Base-by-base conservation (phyloP, 1,140 invertebrate genomes). In the Acromyrmex charruanus region DNA sequence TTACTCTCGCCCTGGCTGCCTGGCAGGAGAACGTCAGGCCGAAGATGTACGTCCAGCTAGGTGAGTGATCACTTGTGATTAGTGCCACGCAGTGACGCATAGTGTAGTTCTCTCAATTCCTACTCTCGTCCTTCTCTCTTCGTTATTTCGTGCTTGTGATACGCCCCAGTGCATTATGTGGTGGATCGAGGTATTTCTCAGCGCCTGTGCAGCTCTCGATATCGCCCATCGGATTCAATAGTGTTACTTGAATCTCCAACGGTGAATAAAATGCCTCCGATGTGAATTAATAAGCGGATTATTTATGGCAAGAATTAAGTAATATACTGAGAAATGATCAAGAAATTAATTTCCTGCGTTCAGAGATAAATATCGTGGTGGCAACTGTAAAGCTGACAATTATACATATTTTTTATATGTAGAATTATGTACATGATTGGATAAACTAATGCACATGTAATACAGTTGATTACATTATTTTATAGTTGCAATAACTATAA, bases 11-110 rank as follows among this genome's bases (percentile, higher is more conserved):
- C 14, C 85, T 94, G 55, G 95, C 94, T 12, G 97, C 97, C 90
- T 98, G 97, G 97, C 97, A 98, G 96, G 97, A 98, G 95, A 98
- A 98, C 95, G 97, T 98, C 95, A 96, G 97, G 95, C 97, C 97
- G 91, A 98, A 98, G 96, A 97, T 98, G 96, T 98, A 97, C 96
- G 97, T 98, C 94, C 97, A 98, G 96, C 96, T 98, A 96, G 97
- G 97, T 98, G 94, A 97, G 97, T 97, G 72, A 49, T 49, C 10
- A 55, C 53, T 69, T 71, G 49, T 72, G 14, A 28, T 7, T 35
- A 35, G 31, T 58, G 51, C 63, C 39, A 61, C 39, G 18, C 12
- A 39, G 4, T 3, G 14, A 59, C 16, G 39, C 14, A 2, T 21
- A 31, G 71, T 16, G 72, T 2, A 44, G 12, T 51, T 21, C 7